A percentile compares a stretch with the other conserved stretches of the same genome.
phyloP scores from a whole-genome alignment of 2,888 invertebrate species.

The Tetragonisca angustula region DNA sequence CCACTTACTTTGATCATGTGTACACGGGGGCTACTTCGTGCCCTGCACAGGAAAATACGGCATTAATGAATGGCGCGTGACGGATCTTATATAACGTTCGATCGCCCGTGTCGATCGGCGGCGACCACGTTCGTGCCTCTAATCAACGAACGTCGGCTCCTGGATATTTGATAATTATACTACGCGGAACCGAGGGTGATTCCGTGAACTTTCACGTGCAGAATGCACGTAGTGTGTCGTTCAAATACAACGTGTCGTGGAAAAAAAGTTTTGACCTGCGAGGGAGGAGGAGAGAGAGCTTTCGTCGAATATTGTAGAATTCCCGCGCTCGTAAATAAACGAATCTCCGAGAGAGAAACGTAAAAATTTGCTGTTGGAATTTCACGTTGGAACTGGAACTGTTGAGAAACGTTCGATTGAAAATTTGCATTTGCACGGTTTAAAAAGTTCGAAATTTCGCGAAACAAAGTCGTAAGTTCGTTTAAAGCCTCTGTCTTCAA shows the following conservation, averaged over 20 bases:
- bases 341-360: background rate
- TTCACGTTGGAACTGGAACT: too few relatives aligned
- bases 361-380: background rate
- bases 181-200: background rate
- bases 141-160: background rate
- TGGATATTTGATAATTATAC: background rate
- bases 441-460: too few relatives aligned
- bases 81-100: slow-evolving; percentile 16
- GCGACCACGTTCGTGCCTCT: background rate
- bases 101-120: background rate
- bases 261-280: background rate
- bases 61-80: slow-evolving; percentile 11
- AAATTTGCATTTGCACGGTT: too few relatives aligned
- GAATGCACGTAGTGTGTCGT: background rate
- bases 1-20: slow-evolving; percentile 45
- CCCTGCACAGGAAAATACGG: background rate
- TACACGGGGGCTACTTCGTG: background rate
- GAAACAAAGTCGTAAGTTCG: too few relatives aligned
- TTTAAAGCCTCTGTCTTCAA: too few relatives aligned
- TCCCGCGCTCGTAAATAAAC: background rate
- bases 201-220: background rate
- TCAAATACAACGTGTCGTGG: background rate
- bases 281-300: too few relatives aligned
- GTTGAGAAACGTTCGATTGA: too few relatives aligned
- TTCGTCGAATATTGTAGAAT: too few relatives aligned